These are phyloP conservation scores for Magallana nippona DNA, from an alignment of 2,888 invertebrate genomes.

Conservation along the genomic window DNA sequence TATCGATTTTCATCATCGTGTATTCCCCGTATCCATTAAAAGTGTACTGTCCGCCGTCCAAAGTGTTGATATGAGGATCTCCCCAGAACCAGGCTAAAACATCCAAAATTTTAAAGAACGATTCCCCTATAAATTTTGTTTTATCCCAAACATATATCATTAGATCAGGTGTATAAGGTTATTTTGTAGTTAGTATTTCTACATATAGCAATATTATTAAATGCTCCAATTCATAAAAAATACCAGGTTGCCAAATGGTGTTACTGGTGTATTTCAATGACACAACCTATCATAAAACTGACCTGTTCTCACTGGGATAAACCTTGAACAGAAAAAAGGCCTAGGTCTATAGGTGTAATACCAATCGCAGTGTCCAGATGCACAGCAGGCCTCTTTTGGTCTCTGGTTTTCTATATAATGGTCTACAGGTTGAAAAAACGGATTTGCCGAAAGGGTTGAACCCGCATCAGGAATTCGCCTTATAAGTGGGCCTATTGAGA, in stretches of 20 bases:
- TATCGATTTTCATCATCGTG: constrained; percentile 46
- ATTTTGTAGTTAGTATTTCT: too few species aligned
- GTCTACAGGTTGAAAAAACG: background rate
- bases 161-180: too few species aligned
- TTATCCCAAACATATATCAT: too few species aligned
- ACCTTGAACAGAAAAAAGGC: background rate
- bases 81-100: constrained; percentile 45
- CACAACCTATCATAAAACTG: too few species aligned
- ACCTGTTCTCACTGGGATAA: constrained; percentile 2
- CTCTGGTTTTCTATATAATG: constrained; percentile 22
- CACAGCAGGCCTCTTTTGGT: constrained; percentile 35
- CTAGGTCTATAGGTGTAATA: constrained; percentile 33
- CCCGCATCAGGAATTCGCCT: background rate
- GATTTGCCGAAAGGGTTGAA: constrained; percentile 22
- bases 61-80: constrained; percentile 61
- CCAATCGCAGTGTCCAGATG: constrained; percentile 30
- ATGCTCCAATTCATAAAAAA: too few species aligned
- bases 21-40: constrained; percentile 63
- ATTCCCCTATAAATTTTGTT: too few species aligned
- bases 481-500: background rate
- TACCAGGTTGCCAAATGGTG: too few species aligned
- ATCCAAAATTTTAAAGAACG: too few species aligned
- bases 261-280: too few species aligned
- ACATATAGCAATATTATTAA: too few species aligned
- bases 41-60: constrained; percentile 55